phyloP scores from a whole-genome alignment of 1,140 invertebrate genomes.

The Wasmannia auropunctata region DNA sequence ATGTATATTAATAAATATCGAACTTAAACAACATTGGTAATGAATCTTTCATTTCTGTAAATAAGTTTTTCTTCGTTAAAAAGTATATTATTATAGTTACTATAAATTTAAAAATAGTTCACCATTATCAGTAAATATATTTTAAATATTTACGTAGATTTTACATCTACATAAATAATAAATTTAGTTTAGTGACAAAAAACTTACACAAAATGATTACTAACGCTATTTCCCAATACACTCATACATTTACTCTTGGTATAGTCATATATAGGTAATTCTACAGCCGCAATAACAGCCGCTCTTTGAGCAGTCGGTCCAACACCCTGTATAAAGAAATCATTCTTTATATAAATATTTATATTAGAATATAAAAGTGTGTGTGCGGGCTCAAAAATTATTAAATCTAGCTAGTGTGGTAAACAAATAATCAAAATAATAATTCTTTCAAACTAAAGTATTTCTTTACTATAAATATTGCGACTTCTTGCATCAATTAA shows the following conservation, averaged over 20 bases:
- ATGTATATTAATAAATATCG: neutral
- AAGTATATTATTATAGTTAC: neutral
- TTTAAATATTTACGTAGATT: neutral
- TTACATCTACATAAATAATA: neutral
- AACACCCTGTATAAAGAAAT: slow-evolving; percentile 89
- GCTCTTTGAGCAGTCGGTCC: slow-evolving; percentile 96
- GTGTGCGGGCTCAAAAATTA: no score
- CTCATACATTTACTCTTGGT: slow-evolving; percentile 92
- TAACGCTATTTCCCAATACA: slow-evolving; percentile 91
- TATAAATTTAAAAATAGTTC: slow-evolving; percentile 8
- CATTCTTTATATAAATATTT: neutral
- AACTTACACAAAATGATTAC: slow-evolving; percentile 95
- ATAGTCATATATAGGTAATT: slow-evolving; percentile 97
- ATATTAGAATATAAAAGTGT: no score
- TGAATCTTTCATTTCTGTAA: neutral
- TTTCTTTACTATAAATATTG: neutral
- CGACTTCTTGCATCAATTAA: neutral
- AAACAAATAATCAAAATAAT: neutral
- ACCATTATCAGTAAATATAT: neutral
- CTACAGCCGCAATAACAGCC: slow-evolving; percentile 96
- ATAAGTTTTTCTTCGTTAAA: slow-evolving; percentile 34
- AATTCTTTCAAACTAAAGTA: slow-evolving; percentile 13
- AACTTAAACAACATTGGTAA: neutral
- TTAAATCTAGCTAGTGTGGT: neutral
- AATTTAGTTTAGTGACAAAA: slow-evolving; percentile 25